Evolutionary conservation across 2,113 vertebrate genomes (phyloP), one percentile per base, ranked within the genome.

Genomic region (Plestiodon gilberti): DNA sequence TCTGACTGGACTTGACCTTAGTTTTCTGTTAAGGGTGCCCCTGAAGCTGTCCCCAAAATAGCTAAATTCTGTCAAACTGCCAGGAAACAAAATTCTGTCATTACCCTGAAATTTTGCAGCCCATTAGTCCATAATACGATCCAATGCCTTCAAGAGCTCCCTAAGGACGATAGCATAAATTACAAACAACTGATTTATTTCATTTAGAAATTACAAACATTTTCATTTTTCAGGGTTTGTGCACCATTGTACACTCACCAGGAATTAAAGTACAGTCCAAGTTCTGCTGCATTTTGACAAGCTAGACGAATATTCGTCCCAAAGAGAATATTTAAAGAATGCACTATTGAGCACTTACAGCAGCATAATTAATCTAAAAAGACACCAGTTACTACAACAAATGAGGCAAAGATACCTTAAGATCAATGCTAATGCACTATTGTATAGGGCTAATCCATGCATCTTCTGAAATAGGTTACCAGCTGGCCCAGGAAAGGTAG

Each of bases 61-160:
- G 84, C 74, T 89, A 83, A 83, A 90, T 86, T 85, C 82, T 89
- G 88, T 89, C 88, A 90, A 61, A 92, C 84, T 87, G 94, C 94
- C 91, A 93, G 94, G 43, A 93, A 94, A 77, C 10, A 89, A 93
- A 94, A 92, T 89, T 90, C 90, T 95, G 86, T 89, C 86, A 94
- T 94, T 92, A 94, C 52, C 75, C 28, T 92, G 90, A 89, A 88
- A 94, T 95, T 93, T 95, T 92, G 87, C 92, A 95, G 91, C 81
- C 88, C 86, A 93, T 94, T 95, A 93, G 87, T 74, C 85, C 90
- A 93, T 86, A 90, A 90, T 81, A 85, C 48, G 80, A 92, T 92
- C 86, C 86, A 90, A 67, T 88, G 86, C 88, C 88, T 93, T 85
- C 92, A 87, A 85, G 71, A 48, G 62, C 82, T 91, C 92, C 88